phyloP scores from a whole-genome alignment of 2,888 invertebrate genomes.

The Monochamus alternatus region DNA sequence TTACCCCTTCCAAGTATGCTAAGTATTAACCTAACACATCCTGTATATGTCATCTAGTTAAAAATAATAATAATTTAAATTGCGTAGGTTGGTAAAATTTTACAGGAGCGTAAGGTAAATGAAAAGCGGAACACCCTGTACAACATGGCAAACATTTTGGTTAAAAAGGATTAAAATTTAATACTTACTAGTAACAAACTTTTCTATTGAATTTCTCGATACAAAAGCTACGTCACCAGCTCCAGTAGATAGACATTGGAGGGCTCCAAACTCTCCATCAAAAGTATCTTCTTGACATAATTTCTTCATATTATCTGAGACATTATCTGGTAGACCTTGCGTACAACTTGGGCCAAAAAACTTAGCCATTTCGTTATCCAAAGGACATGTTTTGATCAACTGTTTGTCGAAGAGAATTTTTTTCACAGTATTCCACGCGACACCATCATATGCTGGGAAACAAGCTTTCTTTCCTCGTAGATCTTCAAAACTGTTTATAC shows the following conservation, averaged over 20 bases:
- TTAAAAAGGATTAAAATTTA: not conserved
- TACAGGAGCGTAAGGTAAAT: no score
- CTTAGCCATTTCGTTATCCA: conserved; percentile 66
- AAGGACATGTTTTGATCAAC: conserved; percentile 69
- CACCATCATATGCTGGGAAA: conserved; percentile 86
- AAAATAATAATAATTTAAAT: no score
- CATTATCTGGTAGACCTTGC: conserved; percentile 69
- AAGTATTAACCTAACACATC: no score
- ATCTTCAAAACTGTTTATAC: conserved; percentile 76
- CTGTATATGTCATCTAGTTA: no score
- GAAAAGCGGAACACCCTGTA: no score
- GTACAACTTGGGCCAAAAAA: conserved; percentile 83
- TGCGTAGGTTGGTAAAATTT: no score
- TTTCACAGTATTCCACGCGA: conserved; percentile 78
- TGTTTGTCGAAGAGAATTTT: conserved; percentile 69
- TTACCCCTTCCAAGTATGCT: no score
- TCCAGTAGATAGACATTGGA: conserved; percentile 79
- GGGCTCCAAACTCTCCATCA: conserved; percentile 77
- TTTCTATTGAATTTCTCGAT: conserved; percentile 63
- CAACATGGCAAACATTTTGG: no score
- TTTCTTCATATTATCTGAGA: conserved; percentile 52
- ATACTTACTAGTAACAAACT: conserved; percentile 72
- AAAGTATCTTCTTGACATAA: conserved; percentile 64
- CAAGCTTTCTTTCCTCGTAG: conserved; percentile 83
- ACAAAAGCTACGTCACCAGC: conserved; percentile 87